A percentile compares a stretch with the other conserved stretches of the same genome.
phyloP scores from a whole-genome alignment of 2,888 invertebrate species.

The Ornithoptera priamus region DNA sequence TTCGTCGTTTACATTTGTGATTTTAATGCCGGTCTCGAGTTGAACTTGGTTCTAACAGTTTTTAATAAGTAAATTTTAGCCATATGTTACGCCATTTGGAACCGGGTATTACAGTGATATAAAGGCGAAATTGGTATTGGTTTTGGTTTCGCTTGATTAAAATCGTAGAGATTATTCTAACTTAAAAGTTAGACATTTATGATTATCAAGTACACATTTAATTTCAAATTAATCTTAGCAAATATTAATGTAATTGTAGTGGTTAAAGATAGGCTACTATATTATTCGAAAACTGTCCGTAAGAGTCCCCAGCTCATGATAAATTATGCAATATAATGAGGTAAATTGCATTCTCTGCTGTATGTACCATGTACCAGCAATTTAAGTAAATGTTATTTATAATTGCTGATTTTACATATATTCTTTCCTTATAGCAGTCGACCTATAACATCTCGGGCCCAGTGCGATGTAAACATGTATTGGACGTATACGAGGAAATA shows the following conservation, averaged over 20 bases:
- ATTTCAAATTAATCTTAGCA: neutral
- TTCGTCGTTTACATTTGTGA: slow-evolving; percentile 5
- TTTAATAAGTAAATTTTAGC: neutral
- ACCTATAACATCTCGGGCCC: slow-evolving; percentile 14
- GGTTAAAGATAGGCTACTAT: too few relatives aligned
- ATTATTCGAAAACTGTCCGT: neutral
- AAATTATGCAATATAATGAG: slow-evolving; percentile 27
- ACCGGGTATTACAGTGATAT: neutral
- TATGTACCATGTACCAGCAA: slow-evolving; percentile 6
- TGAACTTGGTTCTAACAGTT: neutral
- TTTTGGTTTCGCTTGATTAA: neutral
- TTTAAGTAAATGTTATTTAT: slow-evolving; percentile 17
- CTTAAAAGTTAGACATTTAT: neutral
- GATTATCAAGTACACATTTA: neutral
- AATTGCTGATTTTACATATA: slow-evolving; percentile 22
- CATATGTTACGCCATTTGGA: neutral
- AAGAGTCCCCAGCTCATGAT: slow-evolving; percentile 6
- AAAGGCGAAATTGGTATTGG: neutral
- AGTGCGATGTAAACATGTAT: slow-evolving; percentile 3
- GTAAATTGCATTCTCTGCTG: slow-evolving; percentile 20
- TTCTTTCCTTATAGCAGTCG: slow-evolving; percentile 20
- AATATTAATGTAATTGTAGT: too few relatives aligned
- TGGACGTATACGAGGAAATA: slow-evolving; percentile 10
- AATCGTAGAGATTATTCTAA: neutral
- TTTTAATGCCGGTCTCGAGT: neutral